These are phyloP conservation scores for Percopsis omiscomaycus DNA, from an alignment of 2,797 vertebrate genomes.

Conservation along the genomic window DNA sequence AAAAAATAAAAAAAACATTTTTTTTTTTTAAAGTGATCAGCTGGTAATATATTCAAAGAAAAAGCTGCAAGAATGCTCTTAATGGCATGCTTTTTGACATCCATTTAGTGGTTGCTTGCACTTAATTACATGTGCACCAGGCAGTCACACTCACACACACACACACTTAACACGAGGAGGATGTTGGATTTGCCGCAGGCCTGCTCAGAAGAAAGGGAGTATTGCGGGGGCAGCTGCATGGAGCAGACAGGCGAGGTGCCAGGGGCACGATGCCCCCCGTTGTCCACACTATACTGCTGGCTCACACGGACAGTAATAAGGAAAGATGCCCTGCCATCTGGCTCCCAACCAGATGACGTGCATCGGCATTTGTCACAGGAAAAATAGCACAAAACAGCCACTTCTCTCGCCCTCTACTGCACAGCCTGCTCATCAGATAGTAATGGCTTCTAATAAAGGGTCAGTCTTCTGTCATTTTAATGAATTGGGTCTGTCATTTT, in stretches of 20 bases:
- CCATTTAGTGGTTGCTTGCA: slow-evolving; percentile 23
- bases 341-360: slow-evolving; percentile 45
- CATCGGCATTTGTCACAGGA: slow-evolving; percentile 29
- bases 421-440: slow-evolving; percentile 26
- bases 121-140: slow-evolving; percentile 8
- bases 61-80: slow-evolving; percentile 21
- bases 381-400: slow-evolving; percentile 37
- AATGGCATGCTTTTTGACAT: slow-evolving; percentile 16
- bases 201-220: slow-evolving; percentile 10
- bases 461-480: slow-evolving; percentile 33
- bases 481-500: slow-evolving; percentile 32
- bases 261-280: slow-evolving; percentile 6
- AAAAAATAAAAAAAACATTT: background rate
- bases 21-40: background rate
- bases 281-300: slow-evolving; percentile 18
- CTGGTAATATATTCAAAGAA: slow-evolving; percentile 12
- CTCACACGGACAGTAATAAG: slow-evolving; percentile 42
- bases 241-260: slow-evolving; percentile 28
- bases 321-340: slow-evolving; percentile 55
- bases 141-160: slow-evolving; percentile 1
- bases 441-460: slow-evolving; percentile 25
- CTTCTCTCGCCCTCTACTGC: slow-evolving; percentile 12
- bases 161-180: background rate
- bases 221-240: slow-evolving; percentile 30
- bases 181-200: slow-evolving; percentile 10